These are phyloP conservation scores for Stenoptilia bipunctidactyla DNA, from an alignment of 2,888 invertebrate species.

Conservation along the genomic window DNA sequence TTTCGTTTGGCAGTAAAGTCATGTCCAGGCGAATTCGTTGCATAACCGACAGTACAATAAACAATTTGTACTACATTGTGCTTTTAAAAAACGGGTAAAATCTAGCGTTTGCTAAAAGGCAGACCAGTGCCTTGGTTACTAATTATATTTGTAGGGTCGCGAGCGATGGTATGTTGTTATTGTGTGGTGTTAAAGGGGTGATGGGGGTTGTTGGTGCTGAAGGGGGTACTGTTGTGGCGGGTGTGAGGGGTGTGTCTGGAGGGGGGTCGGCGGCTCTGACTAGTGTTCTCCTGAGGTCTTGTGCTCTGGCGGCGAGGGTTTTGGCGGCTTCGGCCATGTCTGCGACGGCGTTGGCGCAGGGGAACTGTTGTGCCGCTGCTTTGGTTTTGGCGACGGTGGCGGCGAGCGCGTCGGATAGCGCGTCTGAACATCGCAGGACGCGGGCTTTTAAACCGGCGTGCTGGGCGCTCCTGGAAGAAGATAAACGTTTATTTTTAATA, in stretches of 20 bases:
- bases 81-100: too few relatives aligned
- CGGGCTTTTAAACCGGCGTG: constrained; percentile 80
- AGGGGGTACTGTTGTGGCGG: constrained; percentile 42
- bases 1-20: too few relatives aligned
- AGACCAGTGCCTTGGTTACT: too few relatives aligned
- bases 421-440: constrained; percentile 82
- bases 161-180: constrained; percentile 30
- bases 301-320: constrained; percentile 86
- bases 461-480: constrained; percentile 76
- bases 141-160: constrained; percentile 47
- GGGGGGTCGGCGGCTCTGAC: constrained; percentile 75
- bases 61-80: too few relatives aligned
- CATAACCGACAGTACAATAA: too few relatives aligned
- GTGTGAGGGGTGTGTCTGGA: constrained; percentile 36
- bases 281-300: constrained; percentile 81
- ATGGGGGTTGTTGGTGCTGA: constrained; percentile 41
- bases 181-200: constrained; percentile 46
- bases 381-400: constrained; percentile 90
- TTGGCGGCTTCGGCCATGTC: constrained; percentile 95
- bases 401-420: constrained; percentile 84
- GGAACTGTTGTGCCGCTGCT: constrained; percentile 91
- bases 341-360: constrained; percentile 89
- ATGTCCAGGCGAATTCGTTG: too few relatives aligned
- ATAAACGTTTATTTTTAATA: too few relatives aligned
- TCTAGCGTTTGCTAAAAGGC: too few relatives aligned